Percentiles rank a stretch among this genome's conserved stretches.
Conservation (phyloP, 2,797 vertebrate species). For the Typhlichthys subterraneus region DNA sequence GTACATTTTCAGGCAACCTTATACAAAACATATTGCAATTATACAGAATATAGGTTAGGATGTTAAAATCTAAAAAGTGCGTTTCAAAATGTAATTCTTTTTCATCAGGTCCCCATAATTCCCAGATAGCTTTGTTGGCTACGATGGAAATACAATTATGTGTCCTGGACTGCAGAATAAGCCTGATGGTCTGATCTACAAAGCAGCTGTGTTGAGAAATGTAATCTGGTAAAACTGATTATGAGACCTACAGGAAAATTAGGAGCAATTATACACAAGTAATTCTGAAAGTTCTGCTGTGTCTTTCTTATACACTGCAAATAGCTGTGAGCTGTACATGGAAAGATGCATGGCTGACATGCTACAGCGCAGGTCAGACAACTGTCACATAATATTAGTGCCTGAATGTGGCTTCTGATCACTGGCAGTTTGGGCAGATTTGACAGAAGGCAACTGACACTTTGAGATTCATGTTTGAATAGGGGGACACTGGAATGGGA, state of each 20-base stretch:
- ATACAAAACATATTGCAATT: too few species aligned
- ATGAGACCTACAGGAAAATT: slow-evolving; percentile 8
- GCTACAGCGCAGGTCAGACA: slow-evolving; percentile 50
- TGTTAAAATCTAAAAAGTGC: too few species aligned
- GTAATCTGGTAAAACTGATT: slow-evolving; percentile 15
- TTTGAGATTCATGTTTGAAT: slow-evolving; percentile 40
- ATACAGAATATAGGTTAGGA: too few species aligned
- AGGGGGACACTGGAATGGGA: slow-evolving; percentile 36
- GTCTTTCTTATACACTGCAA: slow-evolving; percentile 17
- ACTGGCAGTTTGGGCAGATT: slow-evolving; percentile 60
- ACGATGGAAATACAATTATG: neutral
- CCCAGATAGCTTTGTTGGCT: neutral
- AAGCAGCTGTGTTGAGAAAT: slow-evolving; percentile 19
- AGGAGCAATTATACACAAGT: neutral
- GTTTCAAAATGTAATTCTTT: too few species aligned
- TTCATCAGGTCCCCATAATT: neutral
- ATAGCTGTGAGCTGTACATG: slow-evolving; percentile 41
- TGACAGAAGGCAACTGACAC: slow-evolving; percentile 64
- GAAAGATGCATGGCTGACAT: slow-evolving; percentile 39
- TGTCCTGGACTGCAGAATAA: slow-evolving; percentile 3
- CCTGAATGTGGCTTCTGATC: slow-evolving; percentile 42
- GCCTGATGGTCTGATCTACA: neutral
- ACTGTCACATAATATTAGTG: slow-evolving; percentile 60
- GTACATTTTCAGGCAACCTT: too few species aligned
- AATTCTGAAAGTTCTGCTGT: slow-evolving; percentile 11